Conservation (phyloP, 2,888 invertebrate genomes). For the Pterostichus niger region DNA sequence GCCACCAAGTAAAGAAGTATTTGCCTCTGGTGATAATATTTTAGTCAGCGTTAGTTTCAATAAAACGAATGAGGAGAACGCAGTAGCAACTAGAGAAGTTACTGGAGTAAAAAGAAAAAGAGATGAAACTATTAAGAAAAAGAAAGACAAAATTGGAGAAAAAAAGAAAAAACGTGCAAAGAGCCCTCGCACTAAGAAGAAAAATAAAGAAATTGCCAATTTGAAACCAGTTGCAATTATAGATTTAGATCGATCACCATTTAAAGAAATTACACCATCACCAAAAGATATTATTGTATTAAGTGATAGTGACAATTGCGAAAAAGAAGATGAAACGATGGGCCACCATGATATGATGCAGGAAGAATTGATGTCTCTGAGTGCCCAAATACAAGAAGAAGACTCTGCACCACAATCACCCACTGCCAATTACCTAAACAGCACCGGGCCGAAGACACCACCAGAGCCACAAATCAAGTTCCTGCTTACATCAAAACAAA, state of each 20-base stretch:
- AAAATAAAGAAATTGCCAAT: conserved; percentile 76
- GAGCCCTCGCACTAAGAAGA: conserved; percentile 74
- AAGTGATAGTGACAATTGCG: conserved; percentile 87
- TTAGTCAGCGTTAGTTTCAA: conserved; percentile 95
- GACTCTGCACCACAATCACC: conserved; percentile 70
- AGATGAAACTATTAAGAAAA: conserved; percentile 72
- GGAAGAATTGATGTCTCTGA: conserved; percentile 74
- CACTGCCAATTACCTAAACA: conserved; percentile 70
- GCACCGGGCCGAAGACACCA: conserved; percentile 86
- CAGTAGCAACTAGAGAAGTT: conserved; percentile 73
- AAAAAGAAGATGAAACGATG: conserved; percentile 75
- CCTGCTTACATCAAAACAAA: conserved; percentile 79
- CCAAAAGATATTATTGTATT: conserved; percentile 90
- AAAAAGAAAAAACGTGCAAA: conserved; percentile 75
- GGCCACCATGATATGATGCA: conserved; percentile 73
- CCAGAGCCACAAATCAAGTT: conserved; percentile 87
- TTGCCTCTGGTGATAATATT: conserved; percentile 95
- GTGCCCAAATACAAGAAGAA: conserved; percentile 71
- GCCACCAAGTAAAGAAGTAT: conserved; percentile 92
- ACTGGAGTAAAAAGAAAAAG: conserved; percentile 76
- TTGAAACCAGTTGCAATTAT: conserved; percentile 91
- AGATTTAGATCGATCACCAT: conserved; percentile 91
- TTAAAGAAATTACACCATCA: conserved; percentile 89
- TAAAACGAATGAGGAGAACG: conserved; percentile 79
- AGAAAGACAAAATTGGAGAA: conserved; percentile 75